Base-by-base conservation (phyloP, 2,888 invertebrate genomes). In the Beris chalybata region DNA sequence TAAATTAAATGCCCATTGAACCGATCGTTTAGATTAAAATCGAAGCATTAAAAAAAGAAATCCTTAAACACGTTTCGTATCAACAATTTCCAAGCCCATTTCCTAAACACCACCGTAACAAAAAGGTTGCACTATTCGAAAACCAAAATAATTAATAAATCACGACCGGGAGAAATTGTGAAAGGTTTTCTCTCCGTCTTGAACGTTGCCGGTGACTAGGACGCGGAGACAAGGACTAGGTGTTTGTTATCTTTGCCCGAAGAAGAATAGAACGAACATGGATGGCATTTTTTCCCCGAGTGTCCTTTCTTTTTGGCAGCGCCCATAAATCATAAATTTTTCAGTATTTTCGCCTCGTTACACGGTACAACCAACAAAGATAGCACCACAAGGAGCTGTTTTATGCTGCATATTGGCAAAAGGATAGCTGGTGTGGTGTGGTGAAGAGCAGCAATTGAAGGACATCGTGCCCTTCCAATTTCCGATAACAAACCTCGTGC, bases 111-210 rank as follows among this genome's bases (percentile, higher is more conserved):
- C 50, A 50, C 64, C 64, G 67, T 67, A 54, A 67, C 64, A 67
- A 65, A 55, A 13, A 65, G 58, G 67, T 45, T 43, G 47, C 30
- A 52, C 38, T 32, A 56, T 65, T 56, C 44, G 45, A 32, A 68
- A 68, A 70, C 70, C 70, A 70, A 70, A 70, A 70, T 69, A 70
- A 70, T 70, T 69, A 68, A 70, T 70, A 70, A 70, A 70, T 70
- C 70, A 70, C 12, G 32, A 12, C 54, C 5, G 12, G 54, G 29
- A 53, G 56, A 52, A 57, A 57, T 48, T 56, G 5, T 38, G 5
- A 38, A 38, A 38, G 38, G 38, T 38, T 22, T 22, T 9, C 38
- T 38, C 9, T 38, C 38, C 38, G 38, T 38, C 38, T 38, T 38
- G 7, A 38, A 38, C 38, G 38, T 22, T 22, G 38, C 38, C 38